Base-by-base conservation (phyloP, 2,797 vertebrate species). In the Microctenopoma lineatum region DNA sequence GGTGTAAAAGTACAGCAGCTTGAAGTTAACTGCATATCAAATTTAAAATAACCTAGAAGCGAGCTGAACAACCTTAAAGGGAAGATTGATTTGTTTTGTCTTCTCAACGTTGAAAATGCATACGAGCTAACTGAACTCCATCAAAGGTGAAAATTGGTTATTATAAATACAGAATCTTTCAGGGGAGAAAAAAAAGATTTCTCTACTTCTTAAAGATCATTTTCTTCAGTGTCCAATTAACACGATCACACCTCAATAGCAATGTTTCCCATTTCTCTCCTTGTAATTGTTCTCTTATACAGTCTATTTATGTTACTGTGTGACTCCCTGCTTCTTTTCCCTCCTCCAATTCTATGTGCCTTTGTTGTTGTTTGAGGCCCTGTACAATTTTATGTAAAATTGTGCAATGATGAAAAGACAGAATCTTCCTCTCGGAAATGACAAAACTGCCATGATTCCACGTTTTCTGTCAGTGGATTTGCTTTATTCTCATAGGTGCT, bases 321-420 rank as follows among this genome's bases (percentile, higher is more conserved):
- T 16, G 34, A 15, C 42, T 79, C 56, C 32, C 52, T 45, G 61
- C 50, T 42, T 62, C 26, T 38, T 45, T 8, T 29, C 27, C 15
- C 48, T 51, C 42, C 44, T 51, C 25, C 56, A 41, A 29, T 8
- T 57, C 53, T 32, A 47, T 69, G 75, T 39, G 29, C 57, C n/a
- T 70, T 70, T 44, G 56, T 72, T 66, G 51, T 66, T 70, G 66
- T 80, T 80, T 32, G 66, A 77, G 73, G 60, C 68, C 61, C 69
- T 59, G 75, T 84, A 50, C 77, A 73, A 79, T 70, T 75, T 87
- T 77, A 90, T 91, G 87, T 80, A 91, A 89, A 47, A 92, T 89
- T 18, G 10, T 16, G 66, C 39, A 3, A 10, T 53, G 71, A 83
- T 83, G 64, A 87, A 86, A 84, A 84, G 73, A 85, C 83, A 62